These are phyloP conservation scores for Nezara viridula DNA, from an alignment of 2,888 invertebrate species.

Conservation along the genomic window DNA sequence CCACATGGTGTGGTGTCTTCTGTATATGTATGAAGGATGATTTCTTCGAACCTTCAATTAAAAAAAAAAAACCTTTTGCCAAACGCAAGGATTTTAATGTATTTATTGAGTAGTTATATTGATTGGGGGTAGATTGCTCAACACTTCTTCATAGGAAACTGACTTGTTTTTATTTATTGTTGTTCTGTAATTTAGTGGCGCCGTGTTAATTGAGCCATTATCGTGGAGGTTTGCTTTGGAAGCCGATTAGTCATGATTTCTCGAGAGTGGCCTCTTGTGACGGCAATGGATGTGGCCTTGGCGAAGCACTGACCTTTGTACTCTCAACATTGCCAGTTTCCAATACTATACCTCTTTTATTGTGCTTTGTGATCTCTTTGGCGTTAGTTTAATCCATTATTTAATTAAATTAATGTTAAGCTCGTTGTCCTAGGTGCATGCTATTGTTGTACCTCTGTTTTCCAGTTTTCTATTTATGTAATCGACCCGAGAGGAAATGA, in stretches of 20 bases:
- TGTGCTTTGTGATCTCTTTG: too few species aligned
- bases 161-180: not conserved
- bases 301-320: not conserved
- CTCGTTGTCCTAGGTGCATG: too few species aligned
- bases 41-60: not conserved
- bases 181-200: not conserved
- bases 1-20: too few species aligned
- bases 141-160: not conserved
- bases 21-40: not conserved
- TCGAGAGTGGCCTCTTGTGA: not conserved
- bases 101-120: not conserved
- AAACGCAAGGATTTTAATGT: not conserved
- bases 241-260: not conserved
- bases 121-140: not conserved
- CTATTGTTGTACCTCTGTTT: too few species aligned
- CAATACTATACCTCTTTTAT: too few species aligned
- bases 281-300: not conserved
- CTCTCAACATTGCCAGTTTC: too few species aligned
- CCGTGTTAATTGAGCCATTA: not conserved
- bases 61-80: not conserved
- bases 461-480: not conserved
- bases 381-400: too few species aligned
- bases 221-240: not conserved
- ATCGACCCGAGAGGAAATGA: not conserved
- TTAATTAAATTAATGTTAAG: too few species aligned